Conservation (phyloP, 2,888 invertebrate genomes). For the Conomelus anceps region DNA sequence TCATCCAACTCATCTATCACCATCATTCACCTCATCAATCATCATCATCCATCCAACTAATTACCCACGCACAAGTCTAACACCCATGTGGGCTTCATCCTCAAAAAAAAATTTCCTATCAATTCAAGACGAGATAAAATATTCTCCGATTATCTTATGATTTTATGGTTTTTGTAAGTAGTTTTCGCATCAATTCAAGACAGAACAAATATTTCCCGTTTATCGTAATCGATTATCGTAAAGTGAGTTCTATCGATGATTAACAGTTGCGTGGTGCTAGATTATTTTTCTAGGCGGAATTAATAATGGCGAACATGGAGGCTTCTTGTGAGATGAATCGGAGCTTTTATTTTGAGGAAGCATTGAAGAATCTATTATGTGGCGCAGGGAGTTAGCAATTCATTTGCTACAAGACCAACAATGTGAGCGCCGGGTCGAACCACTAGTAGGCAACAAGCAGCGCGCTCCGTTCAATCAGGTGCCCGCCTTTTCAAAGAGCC, state of each 20-base stretch:
- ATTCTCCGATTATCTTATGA: too few relatives aligned
- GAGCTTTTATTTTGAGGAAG: neutral
- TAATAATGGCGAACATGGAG: neutral
- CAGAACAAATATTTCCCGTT: neutral
- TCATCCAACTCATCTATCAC: too few relatives aligned
- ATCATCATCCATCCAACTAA: too few relatives aligned
- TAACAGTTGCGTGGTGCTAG: neutral
- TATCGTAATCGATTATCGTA: neutral
- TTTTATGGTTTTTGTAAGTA: too few relatives aligned
- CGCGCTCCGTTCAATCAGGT: neutral
- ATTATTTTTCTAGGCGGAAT: neutral
- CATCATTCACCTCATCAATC: too few relatives aligned
- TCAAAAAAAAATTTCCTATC: too few relatives aligned
- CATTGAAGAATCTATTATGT: neutral
- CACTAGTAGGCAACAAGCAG: neutral
- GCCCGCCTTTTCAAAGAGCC: neutral
- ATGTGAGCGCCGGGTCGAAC: neutral
- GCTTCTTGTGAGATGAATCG: neutral
- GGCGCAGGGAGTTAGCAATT: neutral
- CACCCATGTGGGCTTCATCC: too few relatives aligned
- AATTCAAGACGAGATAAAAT: too few relatives aligned
- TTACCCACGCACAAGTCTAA: too few relatives aligned
- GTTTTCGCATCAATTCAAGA: neutral
- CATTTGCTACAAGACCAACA: neutral
- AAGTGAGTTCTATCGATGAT: neutral